A percentile compares a stretch with the other conserved stretches of the same genome.
Evolutionary conservation across 2,797 vertebrate species (phyloP).

Genomic region (Galago senegalensis): DNA sequence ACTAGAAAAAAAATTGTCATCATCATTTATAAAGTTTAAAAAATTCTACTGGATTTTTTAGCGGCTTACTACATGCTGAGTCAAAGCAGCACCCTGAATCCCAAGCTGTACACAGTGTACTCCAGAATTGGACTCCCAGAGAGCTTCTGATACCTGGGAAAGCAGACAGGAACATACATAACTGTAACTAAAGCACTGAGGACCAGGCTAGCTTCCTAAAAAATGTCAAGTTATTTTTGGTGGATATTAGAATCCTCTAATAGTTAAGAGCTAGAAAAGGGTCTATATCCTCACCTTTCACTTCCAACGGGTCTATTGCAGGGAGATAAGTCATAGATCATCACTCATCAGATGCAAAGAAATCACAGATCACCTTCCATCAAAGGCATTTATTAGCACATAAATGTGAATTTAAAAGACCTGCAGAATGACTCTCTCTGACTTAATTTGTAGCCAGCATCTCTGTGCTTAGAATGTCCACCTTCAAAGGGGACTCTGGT

Average conservation of each 20-base stretch:
- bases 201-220: not conserved
- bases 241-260: not conserved
- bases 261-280: not conserved
- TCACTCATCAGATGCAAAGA: not conserved
- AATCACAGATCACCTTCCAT: slow-evolving; percentile 24
- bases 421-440: not conserved
- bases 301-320: not conserved
- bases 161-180: not conserved
- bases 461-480: not conserved
- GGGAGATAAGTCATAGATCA: slow-evolving; percentile 25
- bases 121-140: not conserved
- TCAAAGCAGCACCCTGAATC: not conserved
- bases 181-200: not conserved
- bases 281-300: not conserved
- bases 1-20: not conserved
- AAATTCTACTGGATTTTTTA: not conserved
- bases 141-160: not conserved
- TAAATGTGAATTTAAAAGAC: not conserved
- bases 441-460: not conserved
- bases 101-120: not conserved
- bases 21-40: slow-evolving; percentile 26
- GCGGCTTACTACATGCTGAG: not conserved
- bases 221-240: not conserved
- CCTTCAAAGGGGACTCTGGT: not conserved
- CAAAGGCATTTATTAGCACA: slow-evolving; percentile 1